Base-by-base conservation (phyloP, 2,888 invertebrate genomes). In the Papilio protenor region DNA sequence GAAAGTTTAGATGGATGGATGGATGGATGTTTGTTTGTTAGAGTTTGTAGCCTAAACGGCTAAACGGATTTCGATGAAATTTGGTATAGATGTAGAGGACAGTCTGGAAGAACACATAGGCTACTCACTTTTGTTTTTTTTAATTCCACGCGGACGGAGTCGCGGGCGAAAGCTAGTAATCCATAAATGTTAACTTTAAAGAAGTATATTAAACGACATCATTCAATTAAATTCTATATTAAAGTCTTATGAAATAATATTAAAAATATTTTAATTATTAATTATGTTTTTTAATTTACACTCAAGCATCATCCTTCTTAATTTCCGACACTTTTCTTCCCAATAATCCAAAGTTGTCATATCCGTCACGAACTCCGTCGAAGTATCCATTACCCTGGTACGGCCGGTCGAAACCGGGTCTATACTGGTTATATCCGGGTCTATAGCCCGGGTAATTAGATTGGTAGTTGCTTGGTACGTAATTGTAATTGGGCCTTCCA, bases 311-410 rank as follows among this genome's bases (percentile, higher is more conserved):
- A 52, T 87, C 87, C 73, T 90, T 90, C 73, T 90, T 90, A 8
- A 87, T 82, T 49, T 91, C 92, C 0, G 86, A 88, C 1, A 83
- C 90, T 84, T 92, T 93, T 55, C 92, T 88, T 0, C 90, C 90
- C 0, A 92, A 80, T 0, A 85, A 84, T 76, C 90, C 88, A 80
- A 89, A 89, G 82, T 88, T 90, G 77, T 91, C 92, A 71, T 90
- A 90, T 2, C 89, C 88, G 66, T 92, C 91, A 14, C 87, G 88
- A 79, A 86, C 89, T 5, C 90, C 90, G 8, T 91, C 89, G 80
- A 88, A 88, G 85, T 89, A 92, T 80, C 89, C 91, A 23, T 89
- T 91, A 80, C 87, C 86, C 3, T 86, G 81, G 79, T 88, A 86
- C 8, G 83, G 82, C 8, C 85, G 79, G 81, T 82, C 81, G 80